Conservation (phyloP, 1,140 invertebrate genomes). For the Pissodes strobi region DNA sequence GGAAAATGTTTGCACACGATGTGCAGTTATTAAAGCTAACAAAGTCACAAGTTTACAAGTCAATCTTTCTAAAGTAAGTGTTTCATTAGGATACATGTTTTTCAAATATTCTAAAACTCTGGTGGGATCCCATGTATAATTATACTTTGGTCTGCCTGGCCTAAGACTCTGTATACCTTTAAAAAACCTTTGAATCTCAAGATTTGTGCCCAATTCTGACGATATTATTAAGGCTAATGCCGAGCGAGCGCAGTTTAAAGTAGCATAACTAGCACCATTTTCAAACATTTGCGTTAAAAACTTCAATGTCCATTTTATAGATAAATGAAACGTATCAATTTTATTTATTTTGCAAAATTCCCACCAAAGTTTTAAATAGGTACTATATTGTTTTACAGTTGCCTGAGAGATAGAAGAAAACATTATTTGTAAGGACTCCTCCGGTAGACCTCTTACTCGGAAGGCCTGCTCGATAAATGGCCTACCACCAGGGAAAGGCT, state of each 20-base stretch:
- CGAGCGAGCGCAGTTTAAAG: too few species aligned
- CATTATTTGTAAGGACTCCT: slow-evolving; percentile 10
- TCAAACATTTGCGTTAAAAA: slow-evolving; percentile 11
- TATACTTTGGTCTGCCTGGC: slow-evolving; percentile 3
- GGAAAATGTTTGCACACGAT: too few species aligned
- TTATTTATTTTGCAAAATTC: neutral
- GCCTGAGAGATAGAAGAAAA: neutral
- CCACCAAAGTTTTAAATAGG: neutral
- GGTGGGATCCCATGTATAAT: slow-evolving; percentile 12
- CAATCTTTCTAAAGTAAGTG: neutral
- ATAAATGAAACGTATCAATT: neutral
- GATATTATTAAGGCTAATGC: too few species aligned
- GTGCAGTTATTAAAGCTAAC: slow-evolving; percentile 1
- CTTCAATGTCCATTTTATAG: neutral
- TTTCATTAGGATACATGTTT: neutral
- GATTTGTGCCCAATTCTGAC: neutral
- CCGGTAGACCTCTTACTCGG: neutral
- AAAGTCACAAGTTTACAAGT: too few species aligned
- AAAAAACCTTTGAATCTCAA: slow-evolving; percentile 9
- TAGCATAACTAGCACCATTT: neutral
- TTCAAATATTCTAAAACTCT: slow-evolving; percentile 1
- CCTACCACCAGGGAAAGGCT: too few species aligned
- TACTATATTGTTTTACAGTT: slow-evolving; percentile 10
- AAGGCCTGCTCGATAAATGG: slow-evolving; percentile 38
- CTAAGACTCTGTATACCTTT: neutral